Base-by-base conservation (phyloP, 1,140 invertebrate species). In the Temnothorax longispinosus region DNA sequence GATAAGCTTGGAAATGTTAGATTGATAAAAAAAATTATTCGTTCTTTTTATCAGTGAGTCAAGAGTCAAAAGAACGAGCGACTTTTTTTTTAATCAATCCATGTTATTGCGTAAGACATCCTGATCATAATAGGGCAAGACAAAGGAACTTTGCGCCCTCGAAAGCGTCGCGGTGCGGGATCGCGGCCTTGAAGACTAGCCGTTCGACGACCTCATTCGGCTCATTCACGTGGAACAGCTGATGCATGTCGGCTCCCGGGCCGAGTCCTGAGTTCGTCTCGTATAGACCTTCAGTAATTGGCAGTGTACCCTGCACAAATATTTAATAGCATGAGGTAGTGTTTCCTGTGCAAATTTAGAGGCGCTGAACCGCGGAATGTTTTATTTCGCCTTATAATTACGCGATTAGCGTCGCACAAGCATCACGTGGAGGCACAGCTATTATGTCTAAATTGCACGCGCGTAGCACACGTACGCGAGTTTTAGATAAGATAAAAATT, bases 261-360 rank as follows among this genome's bases (percentile, higher is more conserved):
- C 44, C 21, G 85, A 21, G 78, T 91, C 90, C 44, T 91, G 89
- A 47, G 81, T 32, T 62, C 96, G 94, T 72, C 96, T 95, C 86
- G 96, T 96, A 85, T 96, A 96, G 8, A 96, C 95, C 90, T 96
- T 96, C 80, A 96, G 91, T 41, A 96, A 89, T 92, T 96, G 96
- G 88, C 96, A 95, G 93, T 96, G 96, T 50, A 96, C 96, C 89
- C 96, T 96, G 89, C 4, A 93, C 93, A 74, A 54, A 58, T 38
- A 77, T 52, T 64, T 41, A 50, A 13, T 8, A 7, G 38, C 64
- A 15, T 41, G 8, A 65, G 18, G 8, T 11, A 18, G 44, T 4
- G 3, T 2, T 52, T 82, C 5, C 41, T 13, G 21, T 2, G 7
- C 10, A 50, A 69, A 69, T 50, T 47, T 50, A 67, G 1, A 41